Evolutionary conservation across 37 sponge, comb jelly and placozoan species (phyloP).

Genomic region (Cliona cf. orientalis): DNA sequence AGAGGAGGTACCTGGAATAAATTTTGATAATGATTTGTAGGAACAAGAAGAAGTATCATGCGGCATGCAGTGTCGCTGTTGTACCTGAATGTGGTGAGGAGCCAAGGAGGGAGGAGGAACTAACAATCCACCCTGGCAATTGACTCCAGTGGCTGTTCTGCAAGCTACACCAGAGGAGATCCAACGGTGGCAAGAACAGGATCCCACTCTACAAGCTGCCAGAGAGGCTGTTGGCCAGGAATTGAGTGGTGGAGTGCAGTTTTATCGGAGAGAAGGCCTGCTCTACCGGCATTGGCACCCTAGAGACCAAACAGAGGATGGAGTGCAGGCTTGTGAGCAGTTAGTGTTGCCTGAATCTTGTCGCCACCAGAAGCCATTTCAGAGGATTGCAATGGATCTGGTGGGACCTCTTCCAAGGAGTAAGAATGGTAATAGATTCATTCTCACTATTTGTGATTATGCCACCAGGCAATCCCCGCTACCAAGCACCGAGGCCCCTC

Average conservation of each 20-base stretch:
- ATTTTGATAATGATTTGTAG: too few relatives aligned
- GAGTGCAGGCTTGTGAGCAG: conserved; percentile 1
- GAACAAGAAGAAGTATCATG: too few relatives aligned
- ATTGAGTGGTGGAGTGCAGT: not conserved
- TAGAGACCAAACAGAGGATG: not conserved
- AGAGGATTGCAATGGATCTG: conserved; percentile 43
- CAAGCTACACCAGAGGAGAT: conserved; percentile 1
- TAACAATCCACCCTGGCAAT: not conserved
- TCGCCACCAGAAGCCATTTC: conserved; percentile 20
- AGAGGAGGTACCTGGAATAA: too few relatives aligned
- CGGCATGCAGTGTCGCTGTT: too few relatives aligned
- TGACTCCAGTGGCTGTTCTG: too few relatives aligned
- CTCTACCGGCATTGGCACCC: conserved; percentile 5
- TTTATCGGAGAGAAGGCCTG: not conserved
- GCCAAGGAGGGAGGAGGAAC: conserved; percentile 1
- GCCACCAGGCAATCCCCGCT: conserved; percentile 23
- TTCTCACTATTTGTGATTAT: too few relatives aligned
- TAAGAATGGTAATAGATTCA: conserved; percentile 15
- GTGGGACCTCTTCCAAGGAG: conserved; percentile 35
- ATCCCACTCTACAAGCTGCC: not conserved
- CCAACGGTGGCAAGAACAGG: not conserved
- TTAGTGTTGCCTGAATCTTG: not conserved
- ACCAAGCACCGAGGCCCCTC: conserved; percentile 5
- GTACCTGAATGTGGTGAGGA: too few relatives aligned
- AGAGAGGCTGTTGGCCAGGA: not conserved